Base-by-base conservation (phyloP, 2,113 vertebrate species). In the Amblyopsis rosae region DNA sequence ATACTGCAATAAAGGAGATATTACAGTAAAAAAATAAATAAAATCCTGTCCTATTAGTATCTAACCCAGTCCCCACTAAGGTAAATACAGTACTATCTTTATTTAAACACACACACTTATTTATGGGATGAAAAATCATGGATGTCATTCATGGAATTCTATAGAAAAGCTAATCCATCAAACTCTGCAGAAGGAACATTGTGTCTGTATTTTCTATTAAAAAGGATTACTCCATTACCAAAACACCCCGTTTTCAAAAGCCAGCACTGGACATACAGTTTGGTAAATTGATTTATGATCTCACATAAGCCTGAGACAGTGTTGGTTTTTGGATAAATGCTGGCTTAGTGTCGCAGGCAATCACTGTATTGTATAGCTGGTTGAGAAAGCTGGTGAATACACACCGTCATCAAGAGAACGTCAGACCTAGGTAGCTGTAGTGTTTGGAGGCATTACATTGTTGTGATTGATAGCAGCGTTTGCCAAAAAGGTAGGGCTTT, bases 271-370 rank as follows among this genome's bases (percentile, higher is more conserved):
- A 79, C 79, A 79, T 72, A 81, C 47, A 66, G 66, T 81, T 82
- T 72, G 76, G 81, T 84, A 88, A 93, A 91, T 90, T 83, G 87
- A 91, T 91, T 90, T 86, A 86, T 90, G 82, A 84, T 87, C 82
- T 90, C 72, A 58, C 72, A 65, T 82, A 84, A 88, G 82, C 76
- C 66, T 49, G 12, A 72, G 75, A 80, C 76, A 60, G 78, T 84
- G 74, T 69, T 80, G 84, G 69, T 65, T 77, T 80, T 79, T 71
- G 80, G 80, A 82, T 87, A 76, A 87, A 77, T 72, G 70, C 17
- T 56, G 70, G 80, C 72, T 83, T 75, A 82, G 77, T 75, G 77
- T 82, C 69, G 81, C 62, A 86, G 84, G 82, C 80, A 84, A 75
- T 84, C 65, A 72, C 79, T 15, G 32, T 67, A 72, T 75, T 56